A percentile compares a stretch with the other conserved stretches of the same genome.
These are phyloP conservation scores for Junco hyemalis DNA, from an alignment of 2,113 vertebrate species.

Conservation along the genomic window DNA sequence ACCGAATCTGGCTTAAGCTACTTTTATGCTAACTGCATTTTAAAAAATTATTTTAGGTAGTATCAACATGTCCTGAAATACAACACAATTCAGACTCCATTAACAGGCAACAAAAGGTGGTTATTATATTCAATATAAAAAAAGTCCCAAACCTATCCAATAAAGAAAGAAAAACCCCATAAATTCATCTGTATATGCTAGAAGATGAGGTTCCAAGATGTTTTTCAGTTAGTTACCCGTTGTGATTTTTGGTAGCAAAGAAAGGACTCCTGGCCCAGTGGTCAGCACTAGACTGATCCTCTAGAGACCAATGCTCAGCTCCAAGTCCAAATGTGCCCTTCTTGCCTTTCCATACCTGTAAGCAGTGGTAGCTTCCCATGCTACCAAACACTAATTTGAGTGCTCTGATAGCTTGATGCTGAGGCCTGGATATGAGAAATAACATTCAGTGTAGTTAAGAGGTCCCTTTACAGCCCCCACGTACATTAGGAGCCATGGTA, in stretches of 20 bases:
- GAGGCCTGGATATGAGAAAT: not conserved
- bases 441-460: not conserved
- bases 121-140: not conserved
- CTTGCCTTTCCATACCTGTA: not conserved
- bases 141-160: not conserved
- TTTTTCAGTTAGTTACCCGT: not conserved
- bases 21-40: not conserved
- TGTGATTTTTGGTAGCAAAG: not conserved
- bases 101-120: not conserved
- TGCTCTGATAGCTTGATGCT: not conserved
- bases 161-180: not conserved
- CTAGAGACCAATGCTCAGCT: not conserved
- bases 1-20: not conserved
- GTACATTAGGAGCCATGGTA: not conserved
- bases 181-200: not conserved
- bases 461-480: not conserved
- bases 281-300: not conserved
- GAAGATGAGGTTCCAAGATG: not conserved
- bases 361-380: rapidly evolving
- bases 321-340: rapidly evolving
- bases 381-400: not conserved
- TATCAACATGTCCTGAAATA: not conserved
- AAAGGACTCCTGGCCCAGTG: not conserved
- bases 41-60: not conserved
- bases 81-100: not conserved